Percentiles rank a stretch among this genome's conserved stretches.
phyloP scores from a whole-genome alignment of 2,797 vertebrate species.

The Phalanger gymnotis region DNA sequence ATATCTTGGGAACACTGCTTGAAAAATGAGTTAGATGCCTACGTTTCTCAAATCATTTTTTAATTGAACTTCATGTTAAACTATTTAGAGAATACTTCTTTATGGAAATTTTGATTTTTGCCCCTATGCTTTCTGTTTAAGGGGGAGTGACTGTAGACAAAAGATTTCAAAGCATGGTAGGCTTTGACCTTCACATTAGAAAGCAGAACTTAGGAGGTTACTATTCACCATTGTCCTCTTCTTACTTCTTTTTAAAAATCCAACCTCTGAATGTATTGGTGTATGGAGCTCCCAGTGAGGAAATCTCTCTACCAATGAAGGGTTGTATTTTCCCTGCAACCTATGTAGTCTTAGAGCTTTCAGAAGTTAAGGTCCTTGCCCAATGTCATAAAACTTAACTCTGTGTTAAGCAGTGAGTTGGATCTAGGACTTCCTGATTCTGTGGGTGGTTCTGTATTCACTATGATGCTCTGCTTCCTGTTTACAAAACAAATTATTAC shows the following conservation, averaged over 20 bases:
- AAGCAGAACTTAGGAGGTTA: not conserved
- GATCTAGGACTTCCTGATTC: not conserved
- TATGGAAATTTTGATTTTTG: not conserved
- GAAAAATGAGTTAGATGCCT: conserved; percentile 68
- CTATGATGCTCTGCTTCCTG: not conserved
- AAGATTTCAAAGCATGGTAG: not conserved
- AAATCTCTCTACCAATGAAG: not conserved
- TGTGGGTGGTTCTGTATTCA: not conserved
- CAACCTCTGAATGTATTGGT: not conserved
- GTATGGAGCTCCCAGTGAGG: not conserved
- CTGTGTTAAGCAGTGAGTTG: not conserved
- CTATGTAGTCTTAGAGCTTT: not conserved
- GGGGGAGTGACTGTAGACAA: not conserved
- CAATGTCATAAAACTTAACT: not conserved
- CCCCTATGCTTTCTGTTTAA: not conserved
- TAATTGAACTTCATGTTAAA: conserved; percentile 61
- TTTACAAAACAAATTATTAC: not conserved
- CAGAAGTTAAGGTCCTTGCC: not conserved
- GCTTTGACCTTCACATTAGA: not conserved
- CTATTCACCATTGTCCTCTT: not conserved
- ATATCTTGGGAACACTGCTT: conserved; percentile 60
- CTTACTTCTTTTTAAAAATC: not conserved
- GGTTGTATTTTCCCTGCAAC: not conserved
- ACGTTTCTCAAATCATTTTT: conserved; percentile 60
- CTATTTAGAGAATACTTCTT: conserved; percentile 63